Evolutionary conservation across 64 coral and sea anemone genomes (phyloP).

Genomic region (Exaiptasia diaphana): DNA sequence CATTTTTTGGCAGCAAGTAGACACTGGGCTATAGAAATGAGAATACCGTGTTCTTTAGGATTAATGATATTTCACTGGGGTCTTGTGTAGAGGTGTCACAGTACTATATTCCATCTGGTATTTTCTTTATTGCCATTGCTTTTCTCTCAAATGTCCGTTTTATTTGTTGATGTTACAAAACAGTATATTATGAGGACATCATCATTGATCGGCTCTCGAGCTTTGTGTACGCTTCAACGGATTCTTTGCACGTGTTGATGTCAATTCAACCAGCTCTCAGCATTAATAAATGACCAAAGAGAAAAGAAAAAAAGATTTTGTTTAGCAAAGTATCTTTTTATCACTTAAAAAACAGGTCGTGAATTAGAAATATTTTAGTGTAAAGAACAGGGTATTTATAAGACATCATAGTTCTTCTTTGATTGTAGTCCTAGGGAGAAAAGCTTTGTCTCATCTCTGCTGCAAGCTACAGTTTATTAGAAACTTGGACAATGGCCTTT

Average conservation of each 20-base stretch:
- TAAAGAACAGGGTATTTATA: background rate
- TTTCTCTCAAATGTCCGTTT: background rate
- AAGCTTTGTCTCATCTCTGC: no score
- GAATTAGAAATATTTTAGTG: no score
- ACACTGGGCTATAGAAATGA: background rate
- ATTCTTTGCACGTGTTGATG: background rate
- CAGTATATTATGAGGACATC: background rate
- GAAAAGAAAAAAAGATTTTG: no score
- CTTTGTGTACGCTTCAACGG: background rate
- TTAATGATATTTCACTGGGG: background rate
- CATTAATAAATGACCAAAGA: background rate
- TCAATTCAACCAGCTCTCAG: background rate
- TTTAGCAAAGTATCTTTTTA: background rate
- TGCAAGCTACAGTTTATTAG: no score
- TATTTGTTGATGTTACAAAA: background rate
- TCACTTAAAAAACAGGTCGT: background rate
- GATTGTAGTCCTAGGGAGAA: background rate
- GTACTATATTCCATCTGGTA: background rate
- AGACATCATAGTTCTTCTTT: no score
- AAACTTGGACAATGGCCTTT: no score
- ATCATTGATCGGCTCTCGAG: background rate
- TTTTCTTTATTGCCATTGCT: background rate
- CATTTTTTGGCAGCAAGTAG: background rate
- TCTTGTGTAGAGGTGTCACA: background rate
- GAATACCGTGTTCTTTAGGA: background rate